Evolutionary conservation across 2,888 invertebrate species (phyloP), one percentile per base, ranked within the genome.

Genomic region (Syrphus vitripennis): DNA sequence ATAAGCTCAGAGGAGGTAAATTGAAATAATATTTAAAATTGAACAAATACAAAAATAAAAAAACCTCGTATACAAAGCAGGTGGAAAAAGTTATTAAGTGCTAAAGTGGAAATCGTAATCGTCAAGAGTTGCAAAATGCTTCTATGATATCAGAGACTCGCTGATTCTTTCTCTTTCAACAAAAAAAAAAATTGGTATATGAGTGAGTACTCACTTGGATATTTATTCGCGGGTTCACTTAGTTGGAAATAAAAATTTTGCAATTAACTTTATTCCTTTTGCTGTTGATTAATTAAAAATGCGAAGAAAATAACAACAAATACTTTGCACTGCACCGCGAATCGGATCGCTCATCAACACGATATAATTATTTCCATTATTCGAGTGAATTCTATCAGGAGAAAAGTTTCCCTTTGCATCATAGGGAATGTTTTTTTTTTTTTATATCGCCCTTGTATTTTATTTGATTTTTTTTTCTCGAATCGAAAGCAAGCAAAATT

Each of bases 221-320:
- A 31, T 31, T 7, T 6, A 26, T 75, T 61, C 77, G 84, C 84
- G 81, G n/a, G 76, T 79, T 48, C 57, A 65, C 53, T 53, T 37
- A 80, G 59, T 69, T 86, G 70, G 45, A 78, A 70, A 69, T 40
- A 55, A 65, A 71, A 71, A 48, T 26, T 67, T 69, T 78, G 84
- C 81, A 86, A 86, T 86, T 86, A 86, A 81, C 82, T 82, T 82
- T 81, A 82, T 81, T 82, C 81, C 86, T 86, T 86, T 69, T 59
- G 81, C 34, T 34, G 50, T 34, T 57, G 77, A 82, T 86, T 86
- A 86, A 82, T 86, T 81, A 84, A 86, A 80, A 77, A 29, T 29
- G 29, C 14, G 21, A 63, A 82, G 34, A 45, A 29, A n/a, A n/a
- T n/a, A n/a, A 34, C 31, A 71, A 50, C 12, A 40, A 70, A 76